phyloP scores from a whole-genome alignment of 2,888 invertebrate species.

The Dichetophora obliterata region DNA sequence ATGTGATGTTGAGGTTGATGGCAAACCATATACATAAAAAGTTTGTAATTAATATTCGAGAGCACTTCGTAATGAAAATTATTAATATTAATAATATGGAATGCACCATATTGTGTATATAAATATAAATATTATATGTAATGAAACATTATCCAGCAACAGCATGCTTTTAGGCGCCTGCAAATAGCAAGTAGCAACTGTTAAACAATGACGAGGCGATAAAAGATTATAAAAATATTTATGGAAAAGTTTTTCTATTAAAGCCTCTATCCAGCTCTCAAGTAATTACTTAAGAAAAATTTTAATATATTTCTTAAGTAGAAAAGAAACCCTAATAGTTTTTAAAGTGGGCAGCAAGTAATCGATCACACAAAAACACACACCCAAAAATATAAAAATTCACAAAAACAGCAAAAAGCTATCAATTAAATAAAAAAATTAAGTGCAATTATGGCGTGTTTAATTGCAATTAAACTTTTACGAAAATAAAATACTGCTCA shows the following conservation, averaged over 20 bases:
- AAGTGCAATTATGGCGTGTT: slow-evolving; percentile 31
- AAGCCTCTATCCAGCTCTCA: too few species aligned
- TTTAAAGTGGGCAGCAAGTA: too few species aligned
- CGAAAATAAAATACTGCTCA: not conserved
- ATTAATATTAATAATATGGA: not conserved
- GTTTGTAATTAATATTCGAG: slow-evolving; percentile 17
- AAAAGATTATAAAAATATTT: too few species aligned
- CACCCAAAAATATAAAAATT: not conserved
- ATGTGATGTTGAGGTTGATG: not conserved
- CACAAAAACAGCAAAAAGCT: too few species aligned
- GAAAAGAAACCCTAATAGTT: too few species aligned
- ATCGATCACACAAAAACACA: not conserved
- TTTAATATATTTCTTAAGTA: too few species aligned
- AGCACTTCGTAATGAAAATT: slow-evolving; percentile 9
- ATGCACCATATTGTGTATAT: not conserved
- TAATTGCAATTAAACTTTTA: slow-evolving; percentile 26
- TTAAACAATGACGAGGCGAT: too few species aligned
- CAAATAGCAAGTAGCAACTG: too few species aligned
- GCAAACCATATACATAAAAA: not conserved
- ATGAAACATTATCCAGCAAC: too few species aligned
- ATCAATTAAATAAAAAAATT: not conserved
- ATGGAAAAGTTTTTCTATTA: too few species aligned
- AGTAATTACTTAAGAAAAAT: too few species aligned
- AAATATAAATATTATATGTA: too few species aligned
- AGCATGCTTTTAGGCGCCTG: slow-evolving; percentile 19